Base-by-base conservation (phyloP, 2,888 invertebrate species). In the Prosopocoilus inquinatus region DNA sequence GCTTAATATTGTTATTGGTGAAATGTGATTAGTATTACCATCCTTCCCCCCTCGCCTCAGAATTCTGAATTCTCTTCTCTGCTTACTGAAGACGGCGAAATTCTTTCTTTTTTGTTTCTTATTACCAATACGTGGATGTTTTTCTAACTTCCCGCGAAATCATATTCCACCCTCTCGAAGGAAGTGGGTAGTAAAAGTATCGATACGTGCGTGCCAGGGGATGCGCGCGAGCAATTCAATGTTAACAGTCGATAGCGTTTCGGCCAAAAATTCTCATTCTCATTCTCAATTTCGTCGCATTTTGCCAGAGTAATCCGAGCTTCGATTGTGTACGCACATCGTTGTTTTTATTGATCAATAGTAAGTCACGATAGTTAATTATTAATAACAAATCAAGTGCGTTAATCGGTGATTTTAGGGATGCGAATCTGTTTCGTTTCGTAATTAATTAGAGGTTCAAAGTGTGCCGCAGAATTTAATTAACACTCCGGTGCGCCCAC, bases 141-240 rank as follows among this genome's bases (percentile, higher is more conserved):
- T 28, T 41, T 41, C 16, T 16, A 41, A 41, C 13, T 41, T 41
- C 41, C 41, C 41, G 41, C 41, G 12, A 41, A 9, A 28, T 28
- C 5, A 11, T 11, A 41, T 15, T 16, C 16, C 41, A 41, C 12
- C 41, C 13, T 15, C 41, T 15, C 41, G 41, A 16, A 41, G 13
- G 41, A 32, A 9, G 67, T 64, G 67, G 62, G 62, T 62, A 63
- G 62, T 56, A 64, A 63, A 59, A 64, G 70, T 76, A 76, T 76
- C 75, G 76, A 76, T 75, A 71, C 67, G 71, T 75, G 75, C 75
- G 75, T 74, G 64, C 62, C 58, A 66, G 48, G 20, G 53, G 62
- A 55, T 75, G 76, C 76, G 76, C 75, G 58, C 47, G 60, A 63
- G 70, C 67, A 70, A 70, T 71, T 72, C 68, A 71, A 68, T 67